Evolutionary conservation across 2,888 invertebrate species (phyloP).

Genomic region (Lamellibrachia satsuma): DNA sequence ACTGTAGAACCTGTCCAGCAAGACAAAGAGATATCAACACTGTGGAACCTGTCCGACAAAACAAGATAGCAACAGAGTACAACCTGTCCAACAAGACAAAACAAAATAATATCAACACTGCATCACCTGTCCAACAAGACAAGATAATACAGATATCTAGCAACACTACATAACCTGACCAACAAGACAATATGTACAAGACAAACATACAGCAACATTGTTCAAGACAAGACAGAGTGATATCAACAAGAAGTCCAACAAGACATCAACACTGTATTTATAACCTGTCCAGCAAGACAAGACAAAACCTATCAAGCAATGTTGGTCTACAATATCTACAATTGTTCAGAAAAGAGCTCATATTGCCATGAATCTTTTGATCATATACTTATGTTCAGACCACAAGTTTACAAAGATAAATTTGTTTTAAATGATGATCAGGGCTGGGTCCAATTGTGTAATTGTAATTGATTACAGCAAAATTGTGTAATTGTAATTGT

Average conservation of each 20-base stretch:
- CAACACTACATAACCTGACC: background rate
- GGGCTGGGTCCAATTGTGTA: too few species aligned
- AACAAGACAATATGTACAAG: background rate
- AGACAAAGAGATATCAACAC: slow-evolving; percentile 81
- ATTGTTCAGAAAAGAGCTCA: too few species aligned
- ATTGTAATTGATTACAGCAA: too few species aligned
- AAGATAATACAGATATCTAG: background rate
- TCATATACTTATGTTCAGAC: too few species aligned
- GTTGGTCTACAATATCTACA: too few species aligned
- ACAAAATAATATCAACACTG: too few species aligned
- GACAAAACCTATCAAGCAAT: background rate
- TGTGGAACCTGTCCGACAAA: slow-evolving; percentile 80
- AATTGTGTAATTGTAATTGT: too few species aligned
- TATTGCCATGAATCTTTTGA: too few species aligned
- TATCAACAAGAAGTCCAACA: slow-evolving; percentile 77
- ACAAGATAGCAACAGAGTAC: background rate
- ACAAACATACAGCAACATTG: slow-evolving; percentile 84
- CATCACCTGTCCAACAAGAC: background rate
- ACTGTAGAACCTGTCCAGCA: slow-evolving; percentile 83
- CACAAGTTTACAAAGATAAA: too few species aligned
- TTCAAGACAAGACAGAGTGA: slow-evolving; percentile 75
- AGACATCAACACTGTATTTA: background rate
- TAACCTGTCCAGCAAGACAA: background rate
- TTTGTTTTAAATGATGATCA: too few species aligned
- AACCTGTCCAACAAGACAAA: background rate